Base-by-base conservation (phyloP, 23 tunicate genomes). In the Styela clava region DNA sequence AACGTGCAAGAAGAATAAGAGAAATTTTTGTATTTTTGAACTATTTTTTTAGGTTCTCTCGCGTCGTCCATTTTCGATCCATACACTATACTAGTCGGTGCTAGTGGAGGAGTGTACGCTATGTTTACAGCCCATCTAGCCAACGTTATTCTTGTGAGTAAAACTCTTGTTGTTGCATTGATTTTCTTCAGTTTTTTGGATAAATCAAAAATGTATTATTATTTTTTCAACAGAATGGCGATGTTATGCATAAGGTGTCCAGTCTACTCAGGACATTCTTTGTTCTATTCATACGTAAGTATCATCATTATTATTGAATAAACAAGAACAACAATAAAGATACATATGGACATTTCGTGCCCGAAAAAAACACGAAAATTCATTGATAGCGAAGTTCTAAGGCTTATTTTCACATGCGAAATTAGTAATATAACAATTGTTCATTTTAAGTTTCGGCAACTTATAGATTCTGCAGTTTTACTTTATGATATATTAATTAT, bases 241-340 rank as follows among this genome's bases (percentile, higher is more conserved):
- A 93, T 44, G 98, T 93, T 78, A 93, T 93, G 98, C 98, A 93
- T 71, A 84, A 83, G 63, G 62, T 93, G 64, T 84, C 89, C 63
- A 87, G 93, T 71, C 68, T 93, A 20, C 52, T 79, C 5, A 77
- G 98, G 34, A 87, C 98, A 2, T 52, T 83, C 28, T 84, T 74
- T 27, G 98, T 93, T 0, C 22, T 87, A 20, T 64, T 87, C 0
- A 69, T 86, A 37, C 63, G 98, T 93, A 77, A 87, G 98, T 91
- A 68, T 7, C n/a, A n/a, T n/a, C n/a, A n/a, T n/a, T n/a, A n/a
- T n/a, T n/a, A n/a, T n/a, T n/a, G n/a, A n/a, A n/a, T n/a, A n/a
- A n/a, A n/a, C n/a, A n/a, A n/a, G n/a, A n/a, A n/a, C n/a, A n/a
- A n/a, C n/a, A n/a, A n/a, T n/a, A n/a, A n/a, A n/a, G n/a, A n/a